These are phyloP conservation scores for Serrognathus titanus DNA, from an alignment of 2,888 invertebrate species.

Conservation along the genomic window DNA sequence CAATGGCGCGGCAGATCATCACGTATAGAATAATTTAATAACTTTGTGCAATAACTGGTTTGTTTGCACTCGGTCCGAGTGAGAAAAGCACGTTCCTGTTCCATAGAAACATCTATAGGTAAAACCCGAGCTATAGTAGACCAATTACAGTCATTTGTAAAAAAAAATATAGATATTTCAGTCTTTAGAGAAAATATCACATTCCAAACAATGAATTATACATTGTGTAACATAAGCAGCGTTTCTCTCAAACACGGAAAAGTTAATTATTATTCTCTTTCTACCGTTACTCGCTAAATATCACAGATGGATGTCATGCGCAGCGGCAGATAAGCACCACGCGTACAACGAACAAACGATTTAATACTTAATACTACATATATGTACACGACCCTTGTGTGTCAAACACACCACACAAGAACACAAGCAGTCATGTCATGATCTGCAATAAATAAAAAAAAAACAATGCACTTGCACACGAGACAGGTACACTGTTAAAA, in stretches of 20 bases:
- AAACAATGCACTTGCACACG: conserved; percentile 41
- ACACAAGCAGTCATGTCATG: conserved; percentile 43
- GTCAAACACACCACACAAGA: conserved; percentile 24
- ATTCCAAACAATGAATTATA: conserved; percentile 42
- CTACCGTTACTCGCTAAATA: conserved; percentile 50
- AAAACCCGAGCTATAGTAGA: conserved; percentile 3
- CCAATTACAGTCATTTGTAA: conserved; percentile 28
- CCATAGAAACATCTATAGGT: conserved; percentile 27
- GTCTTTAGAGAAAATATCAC: conserved; percentile 56
- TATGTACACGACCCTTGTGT: conserved; percentile 27
- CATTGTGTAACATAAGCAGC: conserved; percentile 35
- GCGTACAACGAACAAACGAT: conserved; percentile 41
- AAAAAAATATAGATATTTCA: conserved; percentile 50
- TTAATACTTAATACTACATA: conserved; percentile 34
- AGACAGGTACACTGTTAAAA: conserved; percentile 42
- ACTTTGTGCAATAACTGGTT: conserved; percentile 39
- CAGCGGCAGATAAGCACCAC: conserved; percentile 41
- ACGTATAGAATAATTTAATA: conserved; percentile 44
- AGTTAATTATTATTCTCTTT: conserved; percentile 49
- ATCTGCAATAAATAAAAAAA: conserved; percentile 35
- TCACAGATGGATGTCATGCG: conserved; percentile 47
- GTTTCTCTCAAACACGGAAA: conserved; percentile 46
- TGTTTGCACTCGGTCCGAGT: conserved; percentile 43
- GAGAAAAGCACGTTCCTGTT: conserved; percentile 42
- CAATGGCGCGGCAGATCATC: conserved; percentile 48